Evolutionary conservation across 2,113 vertebrate species (phyloP).

Genomic region (Martes martes): DNA sequence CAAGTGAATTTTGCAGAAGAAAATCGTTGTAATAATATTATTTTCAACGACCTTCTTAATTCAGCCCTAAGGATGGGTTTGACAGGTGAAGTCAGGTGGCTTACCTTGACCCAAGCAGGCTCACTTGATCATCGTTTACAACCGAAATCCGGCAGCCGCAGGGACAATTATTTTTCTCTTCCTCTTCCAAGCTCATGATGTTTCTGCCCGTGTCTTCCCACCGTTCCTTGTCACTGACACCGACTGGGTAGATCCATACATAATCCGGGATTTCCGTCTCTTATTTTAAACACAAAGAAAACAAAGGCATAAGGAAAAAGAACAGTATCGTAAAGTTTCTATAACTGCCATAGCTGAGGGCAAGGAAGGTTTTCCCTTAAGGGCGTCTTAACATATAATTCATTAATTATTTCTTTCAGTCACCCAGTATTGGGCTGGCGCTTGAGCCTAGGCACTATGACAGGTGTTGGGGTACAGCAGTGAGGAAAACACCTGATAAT

Average conservation of each 20-base stretch:
- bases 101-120: background rate
- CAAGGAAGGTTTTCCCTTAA: background rate
- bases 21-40: background rate
- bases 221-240: background rate
- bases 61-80: background rate
- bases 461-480: background rate
- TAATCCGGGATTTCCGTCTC: background rate
- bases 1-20: background rate
- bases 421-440: background rate
- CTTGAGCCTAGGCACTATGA: background rate
- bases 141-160: background rate
- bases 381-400: background rate
- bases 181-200: background rate
- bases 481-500: background rate
- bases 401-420: background rate
- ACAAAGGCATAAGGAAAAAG: background rate
- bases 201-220: background rate
- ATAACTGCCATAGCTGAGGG: background rate
- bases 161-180: background rate
- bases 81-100: background rate
- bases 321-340: background rate
- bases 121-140: background rate
- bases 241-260: background rate
- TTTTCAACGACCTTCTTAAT: background rate
- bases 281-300: slow-evolving; percentile 15